phyloP scores from a whole-genome alignment of 2,113 vertebrate species.

The Semnopithecus entellus region DNA sequence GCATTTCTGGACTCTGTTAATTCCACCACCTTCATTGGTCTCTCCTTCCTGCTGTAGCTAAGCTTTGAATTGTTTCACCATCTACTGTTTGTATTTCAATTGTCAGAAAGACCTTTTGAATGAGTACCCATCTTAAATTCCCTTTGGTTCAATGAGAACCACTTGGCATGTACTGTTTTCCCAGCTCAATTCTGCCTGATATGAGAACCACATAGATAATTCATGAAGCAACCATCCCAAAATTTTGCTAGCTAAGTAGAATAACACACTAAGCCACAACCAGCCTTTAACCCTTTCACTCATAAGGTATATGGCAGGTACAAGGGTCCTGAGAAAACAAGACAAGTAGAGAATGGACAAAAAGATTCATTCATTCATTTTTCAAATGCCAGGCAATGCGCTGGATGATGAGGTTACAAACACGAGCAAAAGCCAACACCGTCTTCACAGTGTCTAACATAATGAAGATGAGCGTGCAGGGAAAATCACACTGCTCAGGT shows the following conservation, averaged over 20 bases:
- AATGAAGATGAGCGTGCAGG: not conserved
- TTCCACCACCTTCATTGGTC: not conserved
- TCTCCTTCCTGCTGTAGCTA: not conserved
- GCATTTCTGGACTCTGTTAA: not conserved
- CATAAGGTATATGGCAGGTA: not conserved
- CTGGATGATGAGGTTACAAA: not conserved
- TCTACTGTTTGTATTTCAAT: not conserved
- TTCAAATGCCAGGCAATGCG: not conserved
- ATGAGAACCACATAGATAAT: not conserved
- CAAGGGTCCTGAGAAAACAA: not conserved
- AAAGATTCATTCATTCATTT: not conserved
- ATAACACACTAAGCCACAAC: not conserved
- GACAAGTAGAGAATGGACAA: not conserved
- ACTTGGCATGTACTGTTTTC: not conserved
- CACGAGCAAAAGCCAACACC: not conserved
- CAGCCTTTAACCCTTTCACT: not conserved
- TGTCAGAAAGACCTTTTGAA: slow-evolving; percentile 31
- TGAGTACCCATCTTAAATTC: not conserved
- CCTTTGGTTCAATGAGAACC: not conserved
- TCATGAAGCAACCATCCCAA: not conserved
- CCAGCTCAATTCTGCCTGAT: not conserved
- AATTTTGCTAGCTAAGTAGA: not conserved
- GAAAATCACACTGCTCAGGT: not conserved
- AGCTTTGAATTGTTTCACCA: not conserved
- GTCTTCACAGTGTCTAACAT: not conserved